These are phyloP conservation scores for Caenorhabditis afra DNA, from an alignment of 2,888 invertebrate species.

Conservation along the genomic window DNA sequence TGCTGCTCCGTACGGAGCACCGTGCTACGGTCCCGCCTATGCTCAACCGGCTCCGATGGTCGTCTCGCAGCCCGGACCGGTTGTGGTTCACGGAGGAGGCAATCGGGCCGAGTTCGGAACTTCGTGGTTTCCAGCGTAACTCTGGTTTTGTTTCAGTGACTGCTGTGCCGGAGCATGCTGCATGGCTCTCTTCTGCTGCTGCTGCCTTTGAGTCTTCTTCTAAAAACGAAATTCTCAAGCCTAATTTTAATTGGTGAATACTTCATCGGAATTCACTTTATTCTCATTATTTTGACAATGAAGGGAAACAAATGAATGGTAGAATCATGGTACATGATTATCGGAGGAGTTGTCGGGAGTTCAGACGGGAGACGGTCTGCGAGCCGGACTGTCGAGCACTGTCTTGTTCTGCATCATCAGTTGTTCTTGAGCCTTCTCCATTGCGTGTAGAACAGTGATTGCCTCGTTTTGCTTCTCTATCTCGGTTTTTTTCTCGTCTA, in stretches of 20 bases:
- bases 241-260: not conserved
- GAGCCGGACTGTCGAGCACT: constrained; percentile 16
- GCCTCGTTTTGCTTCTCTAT: constrained; percentile 10
- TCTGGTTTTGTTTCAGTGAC: constrained; percentile 9
- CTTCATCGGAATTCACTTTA: not conserved
- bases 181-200: constrained; percentile 32
- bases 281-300: not conserved
- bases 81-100: constrained; percentile 27
- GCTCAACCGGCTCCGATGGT: constrained; percentile 8
- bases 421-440: constrained; percentile 39
- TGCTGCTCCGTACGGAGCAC: constrained; percentile 33
- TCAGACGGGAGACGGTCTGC: constrained; percentile 30
- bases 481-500: constrained; percentile 3
- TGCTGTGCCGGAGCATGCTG: constrained; percentile 38
- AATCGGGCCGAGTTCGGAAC: constrained; percentile 7
- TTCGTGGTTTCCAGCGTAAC: not conserved
- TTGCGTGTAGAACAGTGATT: constrained; percentile 30
- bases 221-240: not conserved
- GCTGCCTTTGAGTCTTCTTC: constrained; percentile 16
- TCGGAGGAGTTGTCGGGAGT: not conserved
- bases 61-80: constrained; percentile 27
- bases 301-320: constrained; percentile 5
- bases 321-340: not conserved
- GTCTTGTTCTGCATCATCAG: constrained; percentile 9
- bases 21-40: constrained; percentile 26